Percentiles rank a stretch among this genome's conserved stretches.
Conservation (phyloP, 2,888 invertebrate genomes). For the Globia sparganii region DNA sequence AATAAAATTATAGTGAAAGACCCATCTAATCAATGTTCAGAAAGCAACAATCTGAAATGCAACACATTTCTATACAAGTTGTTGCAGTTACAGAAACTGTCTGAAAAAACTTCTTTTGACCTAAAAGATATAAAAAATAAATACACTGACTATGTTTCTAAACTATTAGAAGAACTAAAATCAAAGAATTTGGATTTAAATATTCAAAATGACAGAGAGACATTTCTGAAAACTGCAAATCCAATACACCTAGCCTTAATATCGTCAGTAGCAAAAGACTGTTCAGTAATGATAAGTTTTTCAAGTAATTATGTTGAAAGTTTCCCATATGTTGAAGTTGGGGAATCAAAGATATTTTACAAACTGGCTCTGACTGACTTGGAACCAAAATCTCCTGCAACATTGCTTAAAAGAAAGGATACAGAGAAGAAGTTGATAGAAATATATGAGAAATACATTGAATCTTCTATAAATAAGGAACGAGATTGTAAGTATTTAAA, state of each 20-base stretch:
- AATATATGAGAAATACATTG: conserved; percentile 72
- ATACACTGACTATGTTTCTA: conserved; percentile 74
- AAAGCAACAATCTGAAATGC: conserved; percentile 58
- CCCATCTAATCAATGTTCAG: conserved; percentile 65
- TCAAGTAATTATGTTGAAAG: conserved; percentile 68
- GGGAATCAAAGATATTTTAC: conserved; percentile 83
- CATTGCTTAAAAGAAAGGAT: conserved; percentile 77
- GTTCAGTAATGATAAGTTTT: conserved; percentile 92
- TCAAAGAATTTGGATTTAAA: conserved; percentile 70
- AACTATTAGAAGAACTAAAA: conserved; percentile 72
- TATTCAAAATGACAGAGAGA: conserved; percentile 63
- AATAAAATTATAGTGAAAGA: conserved; percentile 21
- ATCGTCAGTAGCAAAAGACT: conserved; percentile 93
- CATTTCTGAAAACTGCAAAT: conserved; percentile 69
- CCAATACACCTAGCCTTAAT: conserved; percentile 83
- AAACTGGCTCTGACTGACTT: conserved; percentile 92
- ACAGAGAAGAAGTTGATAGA: conserved; percentile 78
- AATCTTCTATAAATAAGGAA: conserved; percentile 41
- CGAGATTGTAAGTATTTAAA: conserved; percentile 72
- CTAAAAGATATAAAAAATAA: conserved; percentile 49
- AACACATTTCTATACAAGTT: conserved; percentile 76
- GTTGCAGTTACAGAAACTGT: conserved; percentile 78
- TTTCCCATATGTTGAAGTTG: conserved; percentile 74
- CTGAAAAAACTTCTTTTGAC: conserved; percentile 67
- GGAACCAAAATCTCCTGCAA: conserved; percentile 91